A percentile compares a stretch with the other conserved stretches of the same genome.
Evolutionary conservation across 2,888 invertebrate genomes (phyloP).

Genomic region (Hybos culiciformis): DNA sequence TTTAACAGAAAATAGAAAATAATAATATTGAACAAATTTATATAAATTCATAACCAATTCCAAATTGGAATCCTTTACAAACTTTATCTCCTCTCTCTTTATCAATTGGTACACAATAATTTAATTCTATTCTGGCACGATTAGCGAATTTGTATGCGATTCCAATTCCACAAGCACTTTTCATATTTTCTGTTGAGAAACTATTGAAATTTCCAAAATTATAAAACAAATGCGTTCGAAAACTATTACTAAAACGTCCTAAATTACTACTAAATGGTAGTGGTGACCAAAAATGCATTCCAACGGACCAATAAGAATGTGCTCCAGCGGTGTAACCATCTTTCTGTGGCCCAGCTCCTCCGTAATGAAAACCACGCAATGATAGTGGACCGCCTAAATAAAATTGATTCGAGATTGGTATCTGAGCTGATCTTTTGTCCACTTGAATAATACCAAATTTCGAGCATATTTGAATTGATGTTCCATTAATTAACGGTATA

Average conservation of each 20-base stretch:
- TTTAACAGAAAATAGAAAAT: too few relatives aligned
- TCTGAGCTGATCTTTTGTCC: conserved; percentile 23
- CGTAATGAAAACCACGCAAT: conserved; percentile 72
- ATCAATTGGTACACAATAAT: conserved; percentile 73
- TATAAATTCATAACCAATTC: conserved; percentile 68
- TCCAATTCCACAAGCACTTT: conserved; percentile 72
- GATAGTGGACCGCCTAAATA: conserved; percentile 70
- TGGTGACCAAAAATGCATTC: conserved; percentile 77
- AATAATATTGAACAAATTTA: conserved; percentile 35
- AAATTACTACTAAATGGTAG: conserved; percentile 73
- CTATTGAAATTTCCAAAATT: conserved; percentile 70
- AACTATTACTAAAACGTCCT: conserved; percentile 67
- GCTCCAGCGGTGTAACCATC: conserved; percentile 66
- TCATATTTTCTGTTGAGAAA: conserved; percentile 38
- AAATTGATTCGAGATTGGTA: conserved; percentile 31
- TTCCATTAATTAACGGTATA: conserved; percentile 42
- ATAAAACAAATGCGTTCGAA: conserved; percentile 78
- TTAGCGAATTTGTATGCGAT: conserved; percentile 70
- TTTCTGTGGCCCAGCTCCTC: conserved; percentile 74
- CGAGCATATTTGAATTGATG: conserved; percentile 32
- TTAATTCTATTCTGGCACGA: conserved; percentile 84
- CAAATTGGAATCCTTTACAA: conserved; percentile 66
- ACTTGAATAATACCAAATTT: conserved; percentile 28
- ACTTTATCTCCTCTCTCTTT: conserved; percentile 49
- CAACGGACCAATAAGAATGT: conserved; percentile 37